phyloP scores from a whole-genome alignment of 2,113 vertebrate genomes.

The Mellivora capensis region DNA sequence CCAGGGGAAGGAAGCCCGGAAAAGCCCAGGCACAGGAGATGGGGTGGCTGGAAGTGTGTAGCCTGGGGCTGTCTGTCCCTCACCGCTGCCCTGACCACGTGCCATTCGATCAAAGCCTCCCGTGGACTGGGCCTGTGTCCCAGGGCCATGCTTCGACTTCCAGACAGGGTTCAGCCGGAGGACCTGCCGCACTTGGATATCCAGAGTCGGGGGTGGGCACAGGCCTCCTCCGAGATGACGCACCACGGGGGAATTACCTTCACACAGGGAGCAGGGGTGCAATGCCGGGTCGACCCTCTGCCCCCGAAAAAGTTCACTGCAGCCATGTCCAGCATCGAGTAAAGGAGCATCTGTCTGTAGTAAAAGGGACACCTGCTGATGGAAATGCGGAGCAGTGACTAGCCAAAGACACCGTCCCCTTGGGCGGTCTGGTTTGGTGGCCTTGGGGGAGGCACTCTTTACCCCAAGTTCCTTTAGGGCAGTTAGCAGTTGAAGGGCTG shows the following conservation, averaged over 20 bases:
- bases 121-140: not conserved
- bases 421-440: accelerated
- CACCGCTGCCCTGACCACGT: accelerated
- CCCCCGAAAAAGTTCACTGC: not conserved
- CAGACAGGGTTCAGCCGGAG: not conserved
- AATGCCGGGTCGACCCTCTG: accelerated
- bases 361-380: not conserved
- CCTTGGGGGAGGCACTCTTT: not conserved
- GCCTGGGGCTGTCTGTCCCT: not conserved
- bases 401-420: not conserved
- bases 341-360: accelerated
- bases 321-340: not conserved
- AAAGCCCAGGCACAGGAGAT: not conserved
- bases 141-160: not conserved
- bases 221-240: too few relatives aligned
- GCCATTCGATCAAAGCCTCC: not conserved
- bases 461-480: not conserved
- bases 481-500: not conserved
- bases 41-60: not conserved
- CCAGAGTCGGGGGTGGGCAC: not conserved
- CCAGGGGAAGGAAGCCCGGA: not conserved
- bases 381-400: not conserved
- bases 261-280: not conserved
- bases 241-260: not conserved
- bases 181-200: not conserved